Percentiles rank a stretch among this genome's conserved stretches.
These are phyloP conservation scores for Nomada fabriciana DNA, from an alignment of 2,888 invertebrate species.

Conservation along the genomic window DNA sequence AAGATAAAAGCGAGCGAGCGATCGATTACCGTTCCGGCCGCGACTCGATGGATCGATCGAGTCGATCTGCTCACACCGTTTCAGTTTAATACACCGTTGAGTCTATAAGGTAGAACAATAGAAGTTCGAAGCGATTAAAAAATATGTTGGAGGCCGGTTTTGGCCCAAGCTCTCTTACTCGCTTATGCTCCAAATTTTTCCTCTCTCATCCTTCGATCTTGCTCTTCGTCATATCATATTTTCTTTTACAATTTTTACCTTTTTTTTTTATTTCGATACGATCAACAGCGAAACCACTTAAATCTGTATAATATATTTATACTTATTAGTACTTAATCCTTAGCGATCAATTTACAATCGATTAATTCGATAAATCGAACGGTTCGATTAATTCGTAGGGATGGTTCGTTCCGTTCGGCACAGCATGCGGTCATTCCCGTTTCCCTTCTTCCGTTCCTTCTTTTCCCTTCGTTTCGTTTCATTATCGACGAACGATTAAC, in stretches of 20 bases:
- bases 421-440: constrained; percentile 40
- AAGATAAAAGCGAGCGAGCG: constrained; percentile 16
- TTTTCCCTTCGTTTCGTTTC: constrained; percentile 45
- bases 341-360: constrained; percentile 75
- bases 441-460: constrained; percentile 37
- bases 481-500: constrained; percentile 79
- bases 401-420: constrained; percentile 60
- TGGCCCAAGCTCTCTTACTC: constrained; percentile 81
- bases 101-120: constrained; percentile 76
- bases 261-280: constrained; percentile 65
- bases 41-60: constrained; percentile 22
- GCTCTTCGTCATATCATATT: constrained; percentile 23
- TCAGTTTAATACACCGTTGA: constrained; percentile 65
- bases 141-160: constrained; percentile 80
- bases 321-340: constrained; percentile 70
- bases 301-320: constrained; percentile 76
- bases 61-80: constrained; percentile 43
- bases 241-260: background rate
- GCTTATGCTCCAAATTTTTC: constrained; percentile 72
- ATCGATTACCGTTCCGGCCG: constrained; percentile 1
- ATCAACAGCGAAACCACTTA: constrained; percentile 76
- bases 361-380: constrained; percentile 76
- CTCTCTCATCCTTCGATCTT: constrained; percentile 36
- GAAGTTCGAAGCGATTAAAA: constrained; percentile 81
- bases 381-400: constrained; percentile 75